Conservation (phyloP, 2,113 vertebrate genomes). For the Hylia prasina region DNA sequence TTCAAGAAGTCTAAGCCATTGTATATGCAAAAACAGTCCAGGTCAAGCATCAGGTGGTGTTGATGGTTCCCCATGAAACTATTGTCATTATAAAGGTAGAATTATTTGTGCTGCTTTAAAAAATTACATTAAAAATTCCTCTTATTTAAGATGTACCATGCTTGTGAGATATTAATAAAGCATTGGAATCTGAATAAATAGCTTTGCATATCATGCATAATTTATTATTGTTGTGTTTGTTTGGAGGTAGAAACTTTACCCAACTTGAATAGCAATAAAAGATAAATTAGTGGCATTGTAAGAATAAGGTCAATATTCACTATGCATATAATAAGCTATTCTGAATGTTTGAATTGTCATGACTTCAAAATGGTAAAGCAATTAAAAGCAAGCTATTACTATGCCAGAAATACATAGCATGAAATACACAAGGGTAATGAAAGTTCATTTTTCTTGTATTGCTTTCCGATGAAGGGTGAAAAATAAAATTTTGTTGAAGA, state of each 20-base stretch:
- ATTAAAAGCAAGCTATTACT: not conserved
- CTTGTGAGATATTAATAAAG: not conserved
- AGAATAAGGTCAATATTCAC: not conserved
- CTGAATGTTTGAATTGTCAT: not conserved
- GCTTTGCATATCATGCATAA: not conserved
- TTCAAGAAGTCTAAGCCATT: not conserved
- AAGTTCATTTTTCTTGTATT: conserved; percentile 2
- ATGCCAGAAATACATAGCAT: not conserved
- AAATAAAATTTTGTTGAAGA: not conserved
- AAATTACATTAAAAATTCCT: not conserved
- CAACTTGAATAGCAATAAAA: not conserved
- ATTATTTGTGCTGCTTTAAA: not conserved
- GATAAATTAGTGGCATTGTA: not conserved
- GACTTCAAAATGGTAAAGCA: not conserved
- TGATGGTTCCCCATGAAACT: not conserved
- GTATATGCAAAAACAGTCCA: not conserved
- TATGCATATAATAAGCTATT: not conserved
- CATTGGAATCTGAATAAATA: not conserved
- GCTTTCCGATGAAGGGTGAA: not conserved
- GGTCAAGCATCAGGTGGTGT: not conserved
- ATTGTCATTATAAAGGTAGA: not conserved
- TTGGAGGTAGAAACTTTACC: not conserved
- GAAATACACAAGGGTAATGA: not conserved
- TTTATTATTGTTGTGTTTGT: not conserved
- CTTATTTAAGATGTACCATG: not conserved